These are phyloP conservation scores for Drosophila saltans DNA, from an alignment of 1,140 invertebrate genomes.

Conservation along the genomic window DNA sequence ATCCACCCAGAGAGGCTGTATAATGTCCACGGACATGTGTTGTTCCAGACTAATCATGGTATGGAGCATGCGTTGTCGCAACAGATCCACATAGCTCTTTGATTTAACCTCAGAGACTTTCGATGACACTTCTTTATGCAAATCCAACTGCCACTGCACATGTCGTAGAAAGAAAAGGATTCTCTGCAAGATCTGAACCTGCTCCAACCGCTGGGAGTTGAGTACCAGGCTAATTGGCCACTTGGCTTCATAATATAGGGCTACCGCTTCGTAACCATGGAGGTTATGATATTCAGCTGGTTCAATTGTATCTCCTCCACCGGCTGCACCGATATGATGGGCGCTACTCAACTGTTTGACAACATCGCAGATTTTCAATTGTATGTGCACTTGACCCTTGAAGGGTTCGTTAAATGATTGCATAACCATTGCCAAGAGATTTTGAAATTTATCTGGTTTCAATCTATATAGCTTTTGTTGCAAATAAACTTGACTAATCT, in stretches of 20 bases:
- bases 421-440: conserved; percentile 27
- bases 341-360: conserved; percentile 30
- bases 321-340: background rate
- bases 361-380: conserved; percentile 46
- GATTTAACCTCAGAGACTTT: too few species aligned
- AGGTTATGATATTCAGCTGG: conserved; percentile 15
- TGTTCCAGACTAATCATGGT: conserved; percentile 52
- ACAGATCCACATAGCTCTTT: background rate
- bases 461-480: conserved; percentile 33
- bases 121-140: background rate
- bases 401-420: conserved; percentile 27
- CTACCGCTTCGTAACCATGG: conserved; percentile 49
- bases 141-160: conserved; percentile 35
- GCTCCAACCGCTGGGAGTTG: conserved; percentile 40
- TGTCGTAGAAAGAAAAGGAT: conserved; percentile 54
- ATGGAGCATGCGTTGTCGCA: conserved; percentile 42
- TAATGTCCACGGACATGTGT: conserved; percentile 47
- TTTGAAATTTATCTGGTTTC: conserved; percentile 43
- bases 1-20: conserved; percentile 43
- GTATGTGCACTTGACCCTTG: conserved; percentile 42
- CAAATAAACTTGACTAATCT: conserved; percentile 23
- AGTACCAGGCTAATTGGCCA: conserved; percentile 64
- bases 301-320: background rate
- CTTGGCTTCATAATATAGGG: conserved; percentile 47
- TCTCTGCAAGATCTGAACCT: conserved; percentile 60